These are phyloP conservation scores for Falco concolor DNA, from an alignment of 2,797 vertebrate genomes.

Conservation along the genomic window DNA sequence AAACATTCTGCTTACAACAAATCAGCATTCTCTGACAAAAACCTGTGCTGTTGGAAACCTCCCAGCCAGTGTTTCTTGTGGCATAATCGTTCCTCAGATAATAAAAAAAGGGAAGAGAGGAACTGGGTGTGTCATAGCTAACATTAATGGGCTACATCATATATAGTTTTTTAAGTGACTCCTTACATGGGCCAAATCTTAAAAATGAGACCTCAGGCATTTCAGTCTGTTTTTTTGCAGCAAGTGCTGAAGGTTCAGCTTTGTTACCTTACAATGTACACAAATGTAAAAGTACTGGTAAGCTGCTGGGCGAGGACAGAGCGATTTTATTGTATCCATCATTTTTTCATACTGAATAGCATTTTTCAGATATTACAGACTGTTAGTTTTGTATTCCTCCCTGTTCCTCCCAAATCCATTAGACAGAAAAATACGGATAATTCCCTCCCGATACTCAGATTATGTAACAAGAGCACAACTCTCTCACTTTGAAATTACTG, in stretches of 20 bases:
- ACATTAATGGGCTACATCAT: fast-evolving
- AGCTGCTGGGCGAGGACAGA: not conserved
- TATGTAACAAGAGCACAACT: not conserved
- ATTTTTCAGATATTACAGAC: not conserved
- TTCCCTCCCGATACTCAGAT: not conserved
- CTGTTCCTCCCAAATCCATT: not conserved
- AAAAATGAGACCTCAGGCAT: not conserved
- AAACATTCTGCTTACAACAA: slow-evolving; percentile 40
- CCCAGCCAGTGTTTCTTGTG: not conserved
- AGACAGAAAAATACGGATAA: not conserved
- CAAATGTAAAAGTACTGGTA: not conserved
- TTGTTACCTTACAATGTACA: not conserved
- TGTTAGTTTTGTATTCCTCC: not conserved
- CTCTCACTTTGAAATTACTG: not conserved
- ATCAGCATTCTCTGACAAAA: not conserved
- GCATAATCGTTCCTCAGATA: not conserved
- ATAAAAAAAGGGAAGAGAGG: not conserved
- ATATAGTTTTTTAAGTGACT: not conserved
- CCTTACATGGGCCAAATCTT: not conserved
- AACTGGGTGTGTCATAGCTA: not conserved
- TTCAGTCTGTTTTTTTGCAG: not conserved
- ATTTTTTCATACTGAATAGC: not conserved
- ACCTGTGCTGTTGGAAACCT: not conserved
- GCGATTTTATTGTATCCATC: not conserved
- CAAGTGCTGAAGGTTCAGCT: not conserved